Conservation (phyloP, 2,888 invertebrate genomes). For the Leptothorax acervorum region DNA sequence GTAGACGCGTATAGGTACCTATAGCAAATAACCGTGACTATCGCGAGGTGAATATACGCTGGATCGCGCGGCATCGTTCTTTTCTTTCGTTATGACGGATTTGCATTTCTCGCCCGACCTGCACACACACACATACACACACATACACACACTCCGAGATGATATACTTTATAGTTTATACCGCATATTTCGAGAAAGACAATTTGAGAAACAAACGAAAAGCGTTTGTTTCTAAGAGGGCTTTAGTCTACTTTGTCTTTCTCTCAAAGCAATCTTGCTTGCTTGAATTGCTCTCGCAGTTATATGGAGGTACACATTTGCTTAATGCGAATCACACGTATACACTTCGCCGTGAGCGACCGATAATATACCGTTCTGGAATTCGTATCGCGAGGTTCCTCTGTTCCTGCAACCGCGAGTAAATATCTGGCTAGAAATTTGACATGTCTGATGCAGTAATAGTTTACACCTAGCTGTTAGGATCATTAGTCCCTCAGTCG, state of each 20-base stretch:
- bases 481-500: neutral
- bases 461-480: slow-evolving; percentile 11
- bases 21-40: neutral
- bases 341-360: neutral
- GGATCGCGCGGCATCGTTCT: neutral
- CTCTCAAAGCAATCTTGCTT: slow-evolving; percentile 6
- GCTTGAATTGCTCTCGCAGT: slow-evolving; percentile 16
- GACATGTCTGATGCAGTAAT: slow-evolving; percentile 9
- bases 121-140: neutral
- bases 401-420: neutral
- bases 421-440: slow-evolving; percentile 8
- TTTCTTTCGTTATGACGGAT: slow-evolving; percentile 11
- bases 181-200: neutral
- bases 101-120: neutral
- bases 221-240: slow-evolving; percentile 4
- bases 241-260: neutral
- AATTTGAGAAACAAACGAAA: neutral
- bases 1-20: neutral
- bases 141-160: neutral
- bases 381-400: neutral
- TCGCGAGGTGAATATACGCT: neutral
- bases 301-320: slow-evolving; percentile 16
- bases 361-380: slow-evolving; percentile 3
- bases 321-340: slow-evolving; percentile 26
- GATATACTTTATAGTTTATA: neutral